Percentiles rank a stretch among this genome's conserved stretches.
Evolutionary conservation across 2,113 vertebrate species (phyloP).

Genomic region (Callaeas wilsoni): DNA sequence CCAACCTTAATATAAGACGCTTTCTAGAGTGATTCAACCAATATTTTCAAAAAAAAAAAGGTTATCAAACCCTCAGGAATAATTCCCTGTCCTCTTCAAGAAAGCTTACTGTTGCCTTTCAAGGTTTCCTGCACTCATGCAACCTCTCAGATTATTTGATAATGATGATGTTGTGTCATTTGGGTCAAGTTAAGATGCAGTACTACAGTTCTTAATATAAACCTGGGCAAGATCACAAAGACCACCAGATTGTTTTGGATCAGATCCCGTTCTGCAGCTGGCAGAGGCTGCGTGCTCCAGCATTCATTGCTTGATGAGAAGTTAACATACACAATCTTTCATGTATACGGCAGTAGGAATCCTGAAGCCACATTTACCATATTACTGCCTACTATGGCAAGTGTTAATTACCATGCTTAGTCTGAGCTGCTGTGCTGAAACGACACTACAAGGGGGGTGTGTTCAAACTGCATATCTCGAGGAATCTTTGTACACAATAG

Average conservation of each 20-base stretch:
- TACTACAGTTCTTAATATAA: neutral
- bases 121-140: neutral
- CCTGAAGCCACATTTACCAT: neutral
- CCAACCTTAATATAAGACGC: neutral
- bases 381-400: neutral
- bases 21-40: neutral
- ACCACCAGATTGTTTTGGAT: neutral
- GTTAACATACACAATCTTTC: fast-evolving
- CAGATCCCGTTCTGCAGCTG: neutral
- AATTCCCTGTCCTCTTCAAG: neutral
- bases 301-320: neutral
- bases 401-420: neutral
- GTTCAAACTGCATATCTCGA: neutral
- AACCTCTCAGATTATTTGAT: neutral
- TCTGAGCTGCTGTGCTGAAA: neutral
- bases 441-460: neutral
- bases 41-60: neutral
- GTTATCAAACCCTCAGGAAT: neutral
- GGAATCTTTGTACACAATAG: neutral
- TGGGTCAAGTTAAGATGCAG: neutral
- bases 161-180: neutral
- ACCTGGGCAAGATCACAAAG: neutral
- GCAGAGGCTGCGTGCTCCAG: neutral
- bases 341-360: neutral
- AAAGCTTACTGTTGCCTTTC: neutral